Evolutionary conservation across 2,888 invertebrate species (phyloP), one percentile per base, ranked within the genome.

Genomic region (Cephus nigrinus): DNA sequence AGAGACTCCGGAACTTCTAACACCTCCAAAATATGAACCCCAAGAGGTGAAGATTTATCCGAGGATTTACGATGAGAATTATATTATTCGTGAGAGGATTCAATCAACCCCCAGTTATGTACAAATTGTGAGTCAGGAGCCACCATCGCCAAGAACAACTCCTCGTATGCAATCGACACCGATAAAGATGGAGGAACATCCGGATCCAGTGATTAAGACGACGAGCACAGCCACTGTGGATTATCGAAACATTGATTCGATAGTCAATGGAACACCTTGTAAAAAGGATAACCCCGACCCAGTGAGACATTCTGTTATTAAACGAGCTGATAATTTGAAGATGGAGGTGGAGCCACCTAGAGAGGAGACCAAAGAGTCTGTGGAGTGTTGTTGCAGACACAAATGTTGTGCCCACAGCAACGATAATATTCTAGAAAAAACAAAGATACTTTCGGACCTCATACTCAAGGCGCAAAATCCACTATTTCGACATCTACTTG

Each of bases 181-280:
- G n/a, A 90, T 91, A 30, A 91, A 91, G 75, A 84, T 83, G 35
- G 90, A 90, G 76, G 80, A 80, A 9, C 87, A 89, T 4, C 74
- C 85, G 36, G 82, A 81, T 31, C 76, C 75, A 30, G 23, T 36
- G 34, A 83, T 77, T 15, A 82, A 81, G 68, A 80, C 82, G 40
- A 83, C 78, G 32, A 87, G 85, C 76, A 83, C 80, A 23, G 87
- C 86, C 32, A 85, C 83, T 40, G 91, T 91, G 9, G 91, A 91
- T 72, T 91, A 91, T 79, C 82, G 91, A 40, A 91, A 91, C 82
- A 91, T 91, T 82, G 91, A 91, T 35, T 91, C 91, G 15, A 91
- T 91, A 73, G 88, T 91, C 1, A 91, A 90, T 80, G 84, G 89
- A 76, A 86, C 90, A 0, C 88, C 91, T 1, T 84, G 88, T 73